Evolutionary conservation across 2,113 vertebrate species (phyloP).

Genomic region (Xiphophorus maculatus): DNA sequence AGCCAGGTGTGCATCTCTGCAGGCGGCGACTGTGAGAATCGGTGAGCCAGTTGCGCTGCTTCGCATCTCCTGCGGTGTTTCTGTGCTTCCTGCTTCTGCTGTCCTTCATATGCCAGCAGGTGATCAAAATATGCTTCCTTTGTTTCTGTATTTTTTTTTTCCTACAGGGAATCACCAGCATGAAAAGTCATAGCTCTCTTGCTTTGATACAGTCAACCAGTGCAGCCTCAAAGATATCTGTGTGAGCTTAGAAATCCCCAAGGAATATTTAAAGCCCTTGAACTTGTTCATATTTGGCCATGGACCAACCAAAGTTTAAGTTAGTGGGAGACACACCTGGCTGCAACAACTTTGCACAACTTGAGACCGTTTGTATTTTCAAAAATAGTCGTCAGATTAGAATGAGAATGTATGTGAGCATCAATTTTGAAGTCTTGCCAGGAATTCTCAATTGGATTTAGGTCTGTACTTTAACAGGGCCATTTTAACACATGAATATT

Average conservation of each 20-base stretch:
- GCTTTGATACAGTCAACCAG: constrained; percentile 1
- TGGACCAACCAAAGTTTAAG: background rate
- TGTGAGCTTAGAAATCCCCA: background rate
- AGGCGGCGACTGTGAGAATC: constrained; percentile 39
- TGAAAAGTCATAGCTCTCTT: background rate
- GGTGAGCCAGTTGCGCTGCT: constrained; percentile 50
- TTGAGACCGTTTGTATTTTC: background rate
- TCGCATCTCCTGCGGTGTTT: constrained; percentile 49
- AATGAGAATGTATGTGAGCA: no score
- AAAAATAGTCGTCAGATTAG: no score
- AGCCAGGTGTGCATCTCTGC: constrained; percentile 62
- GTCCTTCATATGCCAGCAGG: constrained; percentile 63
- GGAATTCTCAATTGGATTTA: no score
- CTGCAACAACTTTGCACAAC: background rate
- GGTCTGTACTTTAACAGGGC: no score
- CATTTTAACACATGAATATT: background rate
- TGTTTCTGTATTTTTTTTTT: constrained; percentile 15
- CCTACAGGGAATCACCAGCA: background rate
- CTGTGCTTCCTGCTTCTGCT: constrained; percentile 53
- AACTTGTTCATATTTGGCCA: background rate
- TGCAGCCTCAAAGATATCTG: constrained; percentile 9
- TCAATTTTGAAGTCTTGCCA: no score
- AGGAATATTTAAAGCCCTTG: no score
- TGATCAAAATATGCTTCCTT: constrained; percentile 41
- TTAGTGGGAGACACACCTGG: background rate